Percentiles rank a stretch among this genome's conserved stretches.
phyloP scores from a whole-genome alignment of 2,113 vertebrate species.

The Sigmodon hispidus region DNA sequence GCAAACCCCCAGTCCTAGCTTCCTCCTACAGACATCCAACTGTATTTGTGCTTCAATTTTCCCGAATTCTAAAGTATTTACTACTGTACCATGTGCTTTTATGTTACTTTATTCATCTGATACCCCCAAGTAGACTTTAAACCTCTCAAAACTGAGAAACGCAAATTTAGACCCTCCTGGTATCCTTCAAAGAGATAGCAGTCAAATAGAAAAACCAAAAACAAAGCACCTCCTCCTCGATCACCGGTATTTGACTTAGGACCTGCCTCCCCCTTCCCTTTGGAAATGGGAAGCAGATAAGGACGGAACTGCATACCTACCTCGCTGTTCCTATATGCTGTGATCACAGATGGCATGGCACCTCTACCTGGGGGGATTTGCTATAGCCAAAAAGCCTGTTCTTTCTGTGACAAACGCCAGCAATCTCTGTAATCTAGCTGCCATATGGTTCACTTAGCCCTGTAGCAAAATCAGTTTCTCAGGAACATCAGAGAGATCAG shows the following conservation, averaged over 20 bases:
- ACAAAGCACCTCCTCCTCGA: not conserved
- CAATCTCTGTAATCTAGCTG: constrained; percentile 73
- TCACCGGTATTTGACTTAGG: constrained; percentile 41
- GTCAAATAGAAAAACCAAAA: constrained; percentile 1
- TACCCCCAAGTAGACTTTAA: constrained; percentile 22
- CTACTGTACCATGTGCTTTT: constrained; percentile 32
- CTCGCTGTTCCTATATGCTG: constrained; percentile 64
- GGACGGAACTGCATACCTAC: not conserved
- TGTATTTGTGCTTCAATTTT: not conserved
- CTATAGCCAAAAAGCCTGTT: constrained; percentile 71
- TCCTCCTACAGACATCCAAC: constrained; percentile 33
- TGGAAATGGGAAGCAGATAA: constrained; percentile 22
- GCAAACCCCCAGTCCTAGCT: constrained; percentile 29
- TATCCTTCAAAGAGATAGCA: constrained; percentile 45
- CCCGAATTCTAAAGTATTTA: constrained; percentile 38
- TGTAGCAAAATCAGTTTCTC: constrained; percentile 69
- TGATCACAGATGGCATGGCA: constrained; percentile 73
- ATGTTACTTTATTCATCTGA: constrained; percentile 3
- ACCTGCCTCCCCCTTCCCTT: constrained; percentile 42
- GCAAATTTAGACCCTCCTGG: not conserved
- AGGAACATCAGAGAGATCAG: constrained; percentile 41
- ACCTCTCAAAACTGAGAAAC: constrained; percentile 36
- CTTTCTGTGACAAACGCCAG: constrained; percentile 71
- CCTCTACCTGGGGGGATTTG: constrained; percentile 59
- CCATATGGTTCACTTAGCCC: constrained; percentile 76